phyloP scores from a whole-genome alignment of 1,140 invertebrate genomes.

The Eubasilissa regina region DNA sequence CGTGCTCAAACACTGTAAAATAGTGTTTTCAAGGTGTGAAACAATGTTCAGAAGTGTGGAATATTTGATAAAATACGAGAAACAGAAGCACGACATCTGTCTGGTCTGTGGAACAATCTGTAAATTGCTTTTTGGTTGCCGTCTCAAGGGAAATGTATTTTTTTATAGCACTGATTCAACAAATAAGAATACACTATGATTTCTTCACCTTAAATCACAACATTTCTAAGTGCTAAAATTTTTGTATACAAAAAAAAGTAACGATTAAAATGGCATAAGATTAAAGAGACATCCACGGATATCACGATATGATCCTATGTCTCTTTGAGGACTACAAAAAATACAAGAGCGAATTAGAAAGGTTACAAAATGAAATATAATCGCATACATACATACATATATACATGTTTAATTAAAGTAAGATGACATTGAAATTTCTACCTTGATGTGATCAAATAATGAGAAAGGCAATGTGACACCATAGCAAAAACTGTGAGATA shows the following conservation, averaged over 20 bases:
- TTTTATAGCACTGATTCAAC: too few relatives aligned
- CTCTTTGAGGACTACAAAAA: too few relatives aligned
- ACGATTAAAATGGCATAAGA: too few relatives aligned
- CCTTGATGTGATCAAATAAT: neutral
- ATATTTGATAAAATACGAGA: neutral
- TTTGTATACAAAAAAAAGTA: too few relatives aligned
- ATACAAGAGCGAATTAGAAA: neutral
- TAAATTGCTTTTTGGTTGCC: too few relatives aligned
- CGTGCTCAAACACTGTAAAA: constrained; percentile 16
- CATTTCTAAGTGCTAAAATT: too few relatives aligned
- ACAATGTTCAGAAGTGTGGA: neutral
- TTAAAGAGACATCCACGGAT: too few relatives aligned
- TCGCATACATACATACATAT: neutral
- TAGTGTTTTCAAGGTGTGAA: neutral
- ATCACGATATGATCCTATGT: too few relatives aligned
- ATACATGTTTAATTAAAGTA: neutral
- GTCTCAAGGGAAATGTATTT: too few relatives aligned
- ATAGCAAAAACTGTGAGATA: neutral
- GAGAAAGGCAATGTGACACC: neutral
- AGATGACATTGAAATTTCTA: neutral
- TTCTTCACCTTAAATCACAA: too few relatives aligned
- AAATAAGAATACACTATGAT: too few relatives aligned
- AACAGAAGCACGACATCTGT: neutral
- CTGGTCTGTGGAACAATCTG: too few relatives aligned
- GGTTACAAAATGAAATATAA: neutral